These are phyloP conservation scores for Nematopogon swammerdamellus DNA, from an alignment of 2,888 invertebrate genomes.

Conservation along the genomic window DNA sequence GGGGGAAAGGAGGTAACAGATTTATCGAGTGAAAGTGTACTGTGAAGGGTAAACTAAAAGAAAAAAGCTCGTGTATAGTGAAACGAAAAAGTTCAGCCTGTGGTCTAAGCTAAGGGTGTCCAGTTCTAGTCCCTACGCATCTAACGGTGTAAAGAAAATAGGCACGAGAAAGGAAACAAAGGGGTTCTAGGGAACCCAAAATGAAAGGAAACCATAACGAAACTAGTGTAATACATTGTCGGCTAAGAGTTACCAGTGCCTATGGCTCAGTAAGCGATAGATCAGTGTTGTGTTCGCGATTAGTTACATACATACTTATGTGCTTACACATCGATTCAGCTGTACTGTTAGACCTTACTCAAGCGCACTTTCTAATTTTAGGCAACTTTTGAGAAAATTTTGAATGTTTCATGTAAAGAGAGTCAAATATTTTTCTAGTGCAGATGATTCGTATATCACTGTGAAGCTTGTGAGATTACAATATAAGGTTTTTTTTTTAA, in stretches of 20 bases:
- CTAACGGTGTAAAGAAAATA: constrained; percentile 53
- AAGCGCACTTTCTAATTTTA: too few relatives aligned
- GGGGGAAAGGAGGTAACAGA: neutral
- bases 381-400: too few relatives aligned
- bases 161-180: constrained; percentile 30
- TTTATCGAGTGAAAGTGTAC: constrained; percentile 25
- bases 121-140: constrained; percentile 54
- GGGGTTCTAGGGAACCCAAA: constrained; percentile 26
- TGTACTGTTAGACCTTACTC: too few relatives aligned
- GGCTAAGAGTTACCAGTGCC: constrained; percentile 22
- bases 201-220: constrained; percentile 37
- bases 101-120: constrained; percentile 53
- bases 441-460: too few relatives aligned
- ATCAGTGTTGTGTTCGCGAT: too few relatives aligned
- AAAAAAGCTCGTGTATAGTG: constrained; percentile 54
- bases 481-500: too few relatives aligned
- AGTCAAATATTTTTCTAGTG: too few relatives aligned
- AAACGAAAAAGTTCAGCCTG: constrained; percentile 53
- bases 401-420: too few relatives aligned
- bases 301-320: too few relatives aligned
- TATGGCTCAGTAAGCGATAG: neutral
- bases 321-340: too few relatives aligned
- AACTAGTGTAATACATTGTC: constrained; percentile 52
- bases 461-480: too few relatives aligned
- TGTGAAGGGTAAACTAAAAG: constrained; percentile 54